Percentiles rank a stretch among this genome's conserved stretches.
Evolutionary conservation across 2,888 invertebrate species (phyloP).

Genomic region (Clepsis dumicolana): DNA sequence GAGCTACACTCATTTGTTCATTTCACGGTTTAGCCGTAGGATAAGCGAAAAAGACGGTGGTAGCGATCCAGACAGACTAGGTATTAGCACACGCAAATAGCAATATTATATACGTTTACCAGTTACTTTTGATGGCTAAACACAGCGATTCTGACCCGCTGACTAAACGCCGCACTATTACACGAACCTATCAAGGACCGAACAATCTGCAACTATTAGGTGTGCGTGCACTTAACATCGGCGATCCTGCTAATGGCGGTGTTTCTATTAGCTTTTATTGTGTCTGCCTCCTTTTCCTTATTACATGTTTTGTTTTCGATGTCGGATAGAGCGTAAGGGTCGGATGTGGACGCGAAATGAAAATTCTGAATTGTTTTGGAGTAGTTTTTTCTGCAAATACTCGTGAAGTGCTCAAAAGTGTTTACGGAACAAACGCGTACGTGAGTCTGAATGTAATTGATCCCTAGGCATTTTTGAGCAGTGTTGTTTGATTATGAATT

Average conservation of each 20-base stretch:
- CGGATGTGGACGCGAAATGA: background rate
- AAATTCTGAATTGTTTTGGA: background rate
- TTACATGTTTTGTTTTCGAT: constrained; percentile 50
- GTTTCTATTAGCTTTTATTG: constrained; percentile 61
- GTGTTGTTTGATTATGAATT: too few species aligned
- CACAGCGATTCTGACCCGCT: background rate
- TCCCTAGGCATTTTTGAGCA: too few species aligned
- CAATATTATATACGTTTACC: too few species aligned
- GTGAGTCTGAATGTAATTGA: too few species aligned
- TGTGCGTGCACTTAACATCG: constrained; percentile 46
- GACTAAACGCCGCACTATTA: background rate
- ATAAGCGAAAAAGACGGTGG: too few species aligned
- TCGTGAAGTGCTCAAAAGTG: background rate
- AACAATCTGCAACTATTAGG: constrained; percentile 25
- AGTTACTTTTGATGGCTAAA: background rate
- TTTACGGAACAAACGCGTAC: too few species aligned
- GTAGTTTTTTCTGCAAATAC: background rate
- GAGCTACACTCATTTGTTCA: too few species aligned
- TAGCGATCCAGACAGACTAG: too few species aligned
- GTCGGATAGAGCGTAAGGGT: constrained; percentile 4
- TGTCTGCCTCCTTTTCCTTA: constrained; percentile 54
- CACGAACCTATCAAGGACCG: constrained; percentile 25
- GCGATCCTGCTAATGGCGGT: constrained; percentile 51
- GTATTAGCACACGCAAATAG: too few species aligned
- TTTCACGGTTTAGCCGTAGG: too few species aligned